phyloP scores from a whole-genome alignment of 2,888 invertebrate genomes.

The Tipula lateralis region DNA sequence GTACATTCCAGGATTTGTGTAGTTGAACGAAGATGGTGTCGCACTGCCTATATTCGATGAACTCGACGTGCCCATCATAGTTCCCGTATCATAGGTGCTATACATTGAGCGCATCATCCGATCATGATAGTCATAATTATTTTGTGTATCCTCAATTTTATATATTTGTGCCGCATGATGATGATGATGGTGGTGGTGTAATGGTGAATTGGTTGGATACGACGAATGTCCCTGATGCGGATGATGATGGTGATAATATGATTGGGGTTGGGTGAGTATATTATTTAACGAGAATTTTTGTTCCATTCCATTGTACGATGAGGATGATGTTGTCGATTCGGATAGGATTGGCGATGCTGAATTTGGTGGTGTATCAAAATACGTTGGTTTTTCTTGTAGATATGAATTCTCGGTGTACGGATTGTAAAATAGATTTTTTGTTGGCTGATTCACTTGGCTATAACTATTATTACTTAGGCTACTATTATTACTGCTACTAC shows the following conservation, averaged over 20 bases:
- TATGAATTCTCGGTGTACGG: conserved; percentile 13
- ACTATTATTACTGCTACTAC: conserved; percentile 6
- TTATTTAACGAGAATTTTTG: neutral
- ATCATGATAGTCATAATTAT: neutral
- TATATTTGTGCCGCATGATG: neutral
- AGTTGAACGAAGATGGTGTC: neutral
- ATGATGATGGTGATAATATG: neutral
- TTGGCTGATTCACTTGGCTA: neutral
- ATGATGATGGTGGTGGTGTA: neutral
- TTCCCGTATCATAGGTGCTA: neutral
- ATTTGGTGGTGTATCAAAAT: conserved; percentile 27
- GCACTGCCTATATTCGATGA: neutral
- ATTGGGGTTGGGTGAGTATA: neutral
- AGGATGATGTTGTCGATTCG: neutral
- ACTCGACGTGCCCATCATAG: neutral
- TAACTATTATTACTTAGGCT: neutral
- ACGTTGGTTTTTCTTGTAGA: conserved; percentile 26
- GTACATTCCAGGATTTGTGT: neutral
- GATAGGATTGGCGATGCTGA: neutral
- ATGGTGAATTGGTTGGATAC: neutral
- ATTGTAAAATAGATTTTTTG: conserved; percentile 25
- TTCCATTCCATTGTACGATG: neutral
- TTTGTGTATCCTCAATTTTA: neutral
- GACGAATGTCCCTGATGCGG: neutral
- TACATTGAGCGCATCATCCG: neutral